A percentile compares a stretch with the other conserved stretches of the same genome.
phyloP scores from a whole-genome alignment of 2,888 invertebrate species.

The Synanthedon formicaeformis region DNA sequence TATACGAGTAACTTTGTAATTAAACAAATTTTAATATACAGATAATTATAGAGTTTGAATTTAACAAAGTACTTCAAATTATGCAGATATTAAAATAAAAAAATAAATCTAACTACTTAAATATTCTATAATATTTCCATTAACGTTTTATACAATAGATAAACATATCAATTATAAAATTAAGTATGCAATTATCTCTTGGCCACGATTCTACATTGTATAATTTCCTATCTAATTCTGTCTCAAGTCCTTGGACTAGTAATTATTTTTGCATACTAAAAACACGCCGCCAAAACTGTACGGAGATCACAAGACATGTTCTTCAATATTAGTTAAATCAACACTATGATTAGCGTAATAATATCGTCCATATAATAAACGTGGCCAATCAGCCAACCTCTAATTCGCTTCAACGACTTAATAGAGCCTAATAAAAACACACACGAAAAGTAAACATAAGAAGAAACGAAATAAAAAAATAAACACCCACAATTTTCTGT shows the following conservation, averaged over 20 bases:
- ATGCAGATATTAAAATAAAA: too few relatives aligned
- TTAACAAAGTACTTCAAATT: too few relatives aligned
- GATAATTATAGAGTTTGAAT: too few relatives aligned
- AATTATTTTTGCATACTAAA: background rate
- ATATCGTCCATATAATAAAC: background rate
- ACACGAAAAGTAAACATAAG: slow-evolving; percentile 44
- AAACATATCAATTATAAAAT: background rate
- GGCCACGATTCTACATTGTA: background rate
- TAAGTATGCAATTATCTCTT: background rate
- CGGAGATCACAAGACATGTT: background rate
- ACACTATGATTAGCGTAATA: background rate
- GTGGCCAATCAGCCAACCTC: background rate
- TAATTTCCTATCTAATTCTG: background rate
- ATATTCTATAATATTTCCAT: too few relatives aligned
- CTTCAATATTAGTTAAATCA: background rate
- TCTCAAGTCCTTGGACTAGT: background rate
- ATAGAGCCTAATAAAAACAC: slow-evolving; percentile 43
- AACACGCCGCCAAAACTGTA: background rate
- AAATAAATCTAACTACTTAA: too few relatives aligned
- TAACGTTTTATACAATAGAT: too few relatives aligned
- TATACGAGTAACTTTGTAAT: too few relatives aligned
- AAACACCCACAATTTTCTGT: slow-evolving; percentile 39
- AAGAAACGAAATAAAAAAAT: slow-evolving; percentile 36
- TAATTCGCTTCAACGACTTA: slow-evolving; percentile 22
- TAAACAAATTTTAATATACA: too few relatives aligned